phyloP scores from a whole-genome alignment of 2,888 invertebrate species.

The Thera britannica region DNA sequence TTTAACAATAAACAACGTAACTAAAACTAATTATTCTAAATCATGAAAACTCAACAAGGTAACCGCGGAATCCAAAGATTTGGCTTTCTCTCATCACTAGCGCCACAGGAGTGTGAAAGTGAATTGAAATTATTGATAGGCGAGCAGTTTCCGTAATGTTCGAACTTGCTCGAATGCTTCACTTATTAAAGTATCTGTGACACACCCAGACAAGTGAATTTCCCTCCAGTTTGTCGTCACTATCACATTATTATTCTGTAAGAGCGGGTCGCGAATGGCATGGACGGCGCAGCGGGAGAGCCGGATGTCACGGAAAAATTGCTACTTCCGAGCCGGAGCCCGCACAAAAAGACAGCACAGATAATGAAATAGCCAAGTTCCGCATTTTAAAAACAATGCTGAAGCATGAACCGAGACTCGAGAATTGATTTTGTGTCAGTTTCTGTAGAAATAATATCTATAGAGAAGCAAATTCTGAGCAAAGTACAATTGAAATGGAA shows the following conservation, averaged over 20 bases:
- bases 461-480: no score
- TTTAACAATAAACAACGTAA: no score
- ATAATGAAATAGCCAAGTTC: constrained; percentile 3
- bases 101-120: no score
- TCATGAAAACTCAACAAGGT: no score
- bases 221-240: constrained; percentile 28
- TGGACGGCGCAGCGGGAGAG: constrained; percentile 69
- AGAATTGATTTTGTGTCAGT: no score
- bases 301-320: constrained; percentile 80
- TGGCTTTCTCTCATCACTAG: no score
- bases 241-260: constrained; percentile 34
- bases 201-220: constrained; percentile 20
- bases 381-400: not conserved
- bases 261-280: constrained; percentile 51
- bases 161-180: not conserved
- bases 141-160: not conserved
- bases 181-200: not conserved
- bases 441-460: no score
- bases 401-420: not conserved
- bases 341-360: constrained; percentile 64
- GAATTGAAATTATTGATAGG: no score
- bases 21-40: no score
- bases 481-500: no score
- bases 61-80: no score
- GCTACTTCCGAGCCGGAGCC: constrained; percentile 73